Evolutionary conservation across 2,797 vertebrate species (phyloP), one percentile per base, ranked within the genome.

Genomic region (Urophycis tenuis): DNA sequence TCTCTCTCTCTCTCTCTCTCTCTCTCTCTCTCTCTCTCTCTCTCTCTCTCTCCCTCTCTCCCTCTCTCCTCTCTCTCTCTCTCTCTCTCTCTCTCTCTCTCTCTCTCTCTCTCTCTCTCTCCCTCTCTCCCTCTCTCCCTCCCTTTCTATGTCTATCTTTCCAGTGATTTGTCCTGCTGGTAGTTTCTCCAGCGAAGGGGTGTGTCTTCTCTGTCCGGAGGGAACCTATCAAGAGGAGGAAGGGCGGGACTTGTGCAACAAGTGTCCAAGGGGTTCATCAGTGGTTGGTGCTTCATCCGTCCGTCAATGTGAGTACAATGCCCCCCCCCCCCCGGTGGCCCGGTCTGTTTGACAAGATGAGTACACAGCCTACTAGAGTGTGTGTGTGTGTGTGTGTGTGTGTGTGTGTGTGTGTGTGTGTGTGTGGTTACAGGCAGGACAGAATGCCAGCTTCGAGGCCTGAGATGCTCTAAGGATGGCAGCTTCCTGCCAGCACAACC

Each of bases 131-230:
- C 30, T 36, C 32, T 60, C 53, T 25, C 64, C 17, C 9, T 30
- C 6, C 35, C 1, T 74, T 2, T 79, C 29, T 78, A 33, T 83
- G 22, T 69, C 34, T 69, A 33, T 84, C n/a, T 69, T 32, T 71
- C 35, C 81, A 99, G 97, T 94, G 32, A 72, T 92, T 74, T 99
- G 97, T 90, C 96, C 96, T 1, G 89, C 93, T 0, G 97, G 97
- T 72, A 95, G 91, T 74, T 94, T 89, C 84, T 95, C 85, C 83
- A 90, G 83, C 19, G 86, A 90, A 0, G 86, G 89, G 45, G 87
- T 25, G 19, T 99, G 97, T 84, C 67, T 85, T 75, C 90, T 85
- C 14, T 99, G 97, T 85, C 94, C 94, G 31, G 69, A 82, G 77
- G 96, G 96, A 79, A 95, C 92, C 86, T 98, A 97, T 90, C 96